These are phyloP conservation scores for Norana najaformis DNA, from an alignment of 2,888 invertebrate genomes.

Conservation along the genomic window DNA sequence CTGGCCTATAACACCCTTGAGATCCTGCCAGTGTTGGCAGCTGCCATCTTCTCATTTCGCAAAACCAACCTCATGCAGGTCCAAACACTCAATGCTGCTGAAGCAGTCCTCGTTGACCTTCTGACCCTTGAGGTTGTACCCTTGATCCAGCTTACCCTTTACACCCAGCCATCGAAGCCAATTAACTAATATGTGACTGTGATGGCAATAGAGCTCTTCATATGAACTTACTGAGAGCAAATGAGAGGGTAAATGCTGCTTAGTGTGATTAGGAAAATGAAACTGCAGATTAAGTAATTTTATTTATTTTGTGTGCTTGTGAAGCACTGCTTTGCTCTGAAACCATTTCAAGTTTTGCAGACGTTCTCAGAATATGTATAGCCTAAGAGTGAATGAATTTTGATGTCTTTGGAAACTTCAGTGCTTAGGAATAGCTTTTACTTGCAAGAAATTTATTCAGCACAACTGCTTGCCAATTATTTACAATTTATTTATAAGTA, in stretches of 20 bases:
- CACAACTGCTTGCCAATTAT: background rate
- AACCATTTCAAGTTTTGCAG: no score
- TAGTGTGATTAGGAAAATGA: constrained; percentile 1
- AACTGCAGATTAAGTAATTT: background rate
- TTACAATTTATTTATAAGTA: background rate
- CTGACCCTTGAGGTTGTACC: constrained; percentile 61
- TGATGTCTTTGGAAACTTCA: background rate
- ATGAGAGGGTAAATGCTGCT: no score
- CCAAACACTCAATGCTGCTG: constrained; percentile 58
- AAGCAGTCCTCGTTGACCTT: constrained; percentile 61
- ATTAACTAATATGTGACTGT: background rate
- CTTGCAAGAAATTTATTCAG: background rate
- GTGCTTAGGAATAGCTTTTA: background rate
- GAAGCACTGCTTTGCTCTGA: background rate
- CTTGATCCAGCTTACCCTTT: constrained; percentile 59
- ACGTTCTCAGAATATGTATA: background rate
- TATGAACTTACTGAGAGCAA: background rate
- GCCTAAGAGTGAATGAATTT: background rate
- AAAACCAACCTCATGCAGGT: constrained; percentile 62
- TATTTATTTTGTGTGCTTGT: background rate
- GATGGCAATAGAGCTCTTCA: background rate
- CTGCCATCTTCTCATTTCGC: constrained; percentile 61
- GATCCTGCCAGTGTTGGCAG: constrained; percentile 72
- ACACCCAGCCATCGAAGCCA: constrained; percentile 45
- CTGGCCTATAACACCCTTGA: constrained; percentile 90